A percentile compares a stretch with the other conserved stretches of the same genome.
Evolutionary conservation across 2,113 vertebrate genomes (phyloP).

Genomic region (Odocoileus virginianus): DNA sequence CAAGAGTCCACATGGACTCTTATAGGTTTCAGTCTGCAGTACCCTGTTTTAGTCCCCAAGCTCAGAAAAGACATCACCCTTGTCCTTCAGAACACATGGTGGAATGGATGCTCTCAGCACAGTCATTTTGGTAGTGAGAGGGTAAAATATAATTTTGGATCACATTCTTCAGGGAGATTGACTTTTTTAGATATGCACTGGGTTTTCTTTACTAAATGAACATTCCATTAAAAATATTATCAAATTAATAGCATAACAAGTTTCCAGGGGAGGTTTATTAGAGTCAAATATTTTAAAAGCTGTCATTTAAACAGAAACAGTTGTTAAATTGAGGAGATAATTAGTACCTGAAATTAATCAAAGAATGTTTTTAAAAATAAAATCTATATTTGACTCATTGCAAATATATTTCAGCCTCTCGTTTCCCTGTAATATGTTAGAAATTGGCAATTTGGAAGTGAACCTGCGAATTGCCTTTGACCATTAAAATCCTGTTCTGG

Average conservation of each 20-base stretch:
- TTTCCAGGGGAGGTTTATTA: conserved; percentile 68
- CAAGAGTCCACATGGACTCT: neutral
- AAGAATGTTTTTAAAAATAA: conserved; percentile 66
- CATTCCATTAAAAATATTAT: conserved; percentile 55
- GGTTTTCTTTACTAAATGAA: conserved; percentile 50
- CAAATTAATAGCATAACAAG: conserved; percentile 68
- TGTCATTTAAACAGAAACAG: conserved; percentile 69
- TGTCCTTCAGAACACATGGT: neutral
- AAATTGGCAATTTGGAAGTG: conserved; percentile 4
- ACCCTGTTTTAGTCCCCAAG: neutral
- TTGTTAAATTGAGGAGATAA: conserved; percentile 68
- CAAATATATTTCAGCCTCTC: conserved; percentile 28
- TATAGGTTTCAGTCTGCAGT: neutral
- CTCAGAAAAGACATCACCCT: neutral
- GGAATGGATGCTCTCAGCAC: accelerated
- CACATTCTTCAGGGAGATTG: neutral
- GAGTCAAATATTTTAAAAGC: conserved; percentile 71
- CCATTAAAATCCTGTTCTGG: neutral
- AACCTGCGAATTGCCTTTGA: conserved; percentile 1
- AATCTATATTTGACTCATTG: conserved; percentile 44
- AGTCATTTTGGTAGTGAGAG: neutral
- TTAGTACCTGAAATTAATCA: conserved; percentile 74
- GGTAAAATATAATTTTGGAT: neutral
- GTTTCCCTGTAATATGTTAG: neutral
- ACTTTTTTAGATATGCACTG: neutral